phyloP scores from a whole-genome alignment of 2,888 invertebrate genomes.

The Ormyrus rosae region DNA sequence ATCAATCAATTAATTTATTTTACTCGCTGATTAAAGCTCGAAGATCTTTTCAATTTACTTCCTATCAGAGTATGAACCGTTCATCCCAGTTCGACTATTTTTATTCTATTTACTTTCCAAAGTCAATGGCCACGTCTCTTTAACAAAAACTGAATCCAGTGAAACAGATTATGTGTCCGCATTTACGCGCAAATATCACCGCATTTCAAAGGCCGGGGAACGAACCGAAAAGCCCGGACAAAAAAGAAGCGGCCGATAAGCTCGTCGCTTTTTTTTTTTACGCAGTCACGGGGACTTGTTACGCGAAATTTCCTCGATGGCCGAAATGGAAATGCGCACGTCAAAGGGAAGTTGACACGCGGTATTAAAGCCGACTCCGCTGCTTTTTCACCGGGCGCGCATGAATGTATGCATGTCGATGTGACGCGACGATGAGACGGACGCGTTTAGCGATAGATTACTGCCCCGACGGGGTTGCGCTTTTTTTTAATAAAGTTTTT shows the following conservation, averaged over 20 bases:
- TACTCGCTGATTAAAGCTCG: too few relatives aligned
- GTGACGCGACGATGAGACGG: not conserved
- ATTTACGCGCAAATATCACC: too few relatives aligned
- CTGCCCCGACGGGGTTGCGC: not conserved
- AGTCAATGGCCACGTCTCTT: too few relatives aligned
- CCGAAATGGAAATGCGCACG: constrained; percentile 24
- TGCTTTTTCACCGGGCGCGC: not conserved
- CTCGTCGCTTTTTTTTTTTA: constrained; percentile 2
- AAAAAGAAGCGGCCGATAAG: constrained; percentile 7
- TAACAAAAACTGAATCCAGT: too few relatives aligned
- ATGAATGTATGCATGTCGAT: not conserved
- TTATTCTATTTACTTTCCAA: too few relatives aligned
- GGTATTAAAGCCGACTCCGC: constrained; percentile 5
- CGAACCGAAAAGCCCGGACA: not conserved
- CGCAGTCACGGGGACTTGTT: constrained; percentile 10
- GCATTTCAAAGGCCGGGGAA: too few relatives aligned
- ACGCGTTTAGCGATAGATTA: constrained; percentile 13
- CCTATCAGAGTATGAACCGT: too few relatives aligned
- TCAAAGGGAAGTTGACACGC: constrained; percentile 15
- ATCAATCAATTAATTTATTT: too few relatives aligned
- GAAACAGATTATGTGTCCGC: too few relatives aligned
- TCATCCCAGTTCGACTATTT: too few relatives aligned
- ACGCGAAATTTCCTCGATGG: constrained; percentile 16
- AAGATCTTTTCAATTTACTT: too few relatives aligned
- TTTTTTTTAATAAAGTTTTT: not conserved